phyloP scores from a whole-genome alignment of 2,113 vertebrate species.

The Brevimyrus niger region DNA sequence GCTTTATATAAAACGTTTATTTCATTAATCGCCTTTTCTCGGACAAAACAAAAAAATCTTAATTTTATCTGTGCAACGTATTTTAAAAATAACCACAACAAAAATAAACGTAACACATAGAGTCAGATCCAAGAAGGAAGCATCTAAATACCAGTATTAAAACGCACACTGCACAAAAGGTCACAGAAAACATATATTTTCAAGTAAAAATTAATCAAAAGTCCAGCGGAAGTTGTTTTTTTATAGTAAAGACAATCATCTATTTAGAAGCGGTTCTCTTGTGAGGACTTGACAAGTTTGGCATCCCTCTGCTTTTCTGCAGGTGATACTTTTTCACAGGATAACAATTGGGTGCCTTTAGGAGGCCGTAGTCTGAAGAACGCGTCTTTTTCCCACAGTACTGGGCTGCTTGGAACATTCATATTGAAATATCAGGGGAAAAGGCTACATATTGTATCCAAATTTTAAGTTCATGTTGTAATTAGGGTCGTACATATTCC shows the following conservation, averaged over 20 bases:
- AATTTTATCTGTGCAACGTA: not conserved
- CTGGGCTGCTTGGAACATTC: not conserved
- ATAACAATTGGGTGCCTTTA: not conserved
- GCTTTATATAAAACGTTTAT: constrained; percentile 4
- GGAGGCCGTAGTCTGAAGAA: not conserved
- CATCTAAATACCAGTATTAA: not conserved
- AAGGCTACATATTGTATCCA: not conserved
- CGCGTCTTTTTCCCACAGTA: not conserved
- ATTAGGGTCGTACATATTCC: not conserved
- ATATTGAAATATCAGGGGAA: not conserved
- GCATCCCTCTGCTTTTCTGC: not conserved
- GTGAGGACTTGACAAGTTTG: not conserved
- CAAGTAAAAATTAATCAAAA: not conserved
- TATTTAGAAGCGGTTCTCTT: not conserved
- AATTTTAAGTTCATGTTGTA: not conserved
- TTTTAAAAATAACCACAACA: not conserved
- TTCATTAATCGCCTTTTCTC: not conserved
- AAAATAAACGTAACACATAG: not conserved
- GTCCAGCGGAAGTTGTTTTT: not conserved
- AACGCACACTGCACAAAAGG: not conserved
- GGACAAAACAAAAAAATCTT: not conserved
- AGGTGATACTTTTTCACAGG: not conserved
- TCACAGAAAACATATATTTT: not conserved
- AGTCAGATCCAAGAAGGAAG: not conserved
- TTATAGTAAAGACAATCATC: not conserved